Base-by-base conservation (phyloP, 37 sponge, comb jelly and placozoan genomes). In the Bolinopsis microptera region DNA sequence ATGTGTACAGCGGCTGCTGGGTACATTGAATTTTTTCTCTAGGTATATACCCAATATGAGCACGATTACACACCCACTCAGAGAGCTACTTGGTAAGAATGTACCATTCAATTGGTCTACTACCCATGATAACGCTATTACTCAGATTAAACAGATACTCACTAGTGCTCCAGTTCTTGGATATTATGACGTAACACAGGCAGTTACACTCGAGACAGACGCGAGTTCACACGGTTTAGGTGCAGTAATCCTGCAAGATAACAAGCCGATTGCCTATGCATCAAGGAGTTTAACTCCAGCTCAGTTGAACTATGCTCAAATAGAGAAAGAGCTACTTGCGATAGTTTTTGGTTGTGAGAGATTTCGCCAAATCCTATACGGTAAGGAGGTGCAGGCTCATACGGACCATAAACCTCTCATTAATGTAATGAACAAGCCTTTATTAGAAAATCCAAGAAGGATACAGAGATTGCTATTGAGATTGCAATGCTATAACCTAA, bases 401-500 rank as follows among this genome's bases (percentile, higher is more conserved):
- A 69, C 93, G 26, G 93, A 93, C 93, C 93, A 93, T 2, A 93
- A 93, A 27, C 94, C 83, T n/a, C 76, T 95, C 16, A 93, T 40
- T 32, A 32, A 68, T 0, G 93, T 93, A 39, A 1, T 94, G 25
- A 25, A 23, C n/a, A 95, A 95, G 90, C 94, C 95, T 0, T 67
- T 95, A 30, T 30, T 92, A 69, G 76, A 22, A 0, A 86, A 94
- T 33, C 95, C 95, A 23, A 69, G 35, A 23, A 77, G 94, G 39
- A 69, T 94, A 32, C 94, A 95, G 69, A 26, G 94, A 28, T 93
- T 95, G 75, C 38, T 95, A 27, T 72, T 94, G 0, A 40, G 39
- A 0, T 72, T 93, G 0, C 95, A 95, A 48, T 69, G 92, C 74
- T 95, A 92, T 83, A 92, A 32, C 67, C 86, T 94, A 61, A 76